Conservation (phyloP, 2,113 vertebrate genomes). For the Psephotus haematonotus region DNA sequence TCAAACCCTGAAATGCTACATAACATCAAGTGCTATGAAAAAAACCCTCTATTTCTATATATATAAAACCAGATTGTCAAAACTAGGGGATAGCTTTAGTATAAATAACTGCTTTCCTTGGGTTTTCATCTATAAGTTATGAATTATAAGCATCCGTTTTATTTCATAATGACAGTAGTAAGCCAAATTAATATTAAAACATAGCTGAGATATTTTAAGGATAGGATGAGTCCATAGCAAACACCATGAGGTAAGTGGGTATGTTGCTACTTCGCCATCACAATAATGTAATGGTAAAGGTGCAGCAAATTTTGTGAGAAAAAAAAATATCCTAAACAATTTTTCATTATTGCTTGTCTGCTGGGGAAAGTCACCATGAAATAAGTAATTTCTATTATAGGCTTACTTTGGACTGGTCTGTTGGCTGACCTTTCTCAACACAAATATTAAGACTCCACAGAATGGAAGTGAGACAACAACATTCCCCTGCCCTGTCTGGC, state of each 20-base stretch:
- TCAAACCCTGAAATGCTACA: neutral
- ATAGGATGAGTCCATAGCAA: neutral
- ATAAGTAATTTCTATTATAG: neutral
- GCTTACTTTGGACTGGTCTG: neutral
- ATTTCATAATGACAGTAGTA: neutral
- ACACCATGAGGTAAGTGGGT: neutral
- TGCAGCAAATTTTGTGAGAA: neutral
- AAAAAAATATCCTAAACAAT: neutral
- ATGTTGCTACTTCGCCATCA: neutral
- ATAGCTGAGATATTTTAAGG: neutral
- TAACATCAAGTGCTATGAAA: neutral
- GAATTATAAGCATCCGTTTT: neutral
- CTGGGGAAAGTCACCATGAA: neutral
- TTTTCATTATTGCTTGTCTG: neutral
- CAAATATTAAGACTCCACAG: neutral
- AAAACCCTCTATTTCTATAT: neutral
- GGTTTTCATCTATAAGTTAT: neutral
- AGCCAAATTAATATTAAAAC: neutral
- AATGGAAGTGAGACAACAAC: neutral
- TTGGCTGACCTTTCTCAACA: neutral
- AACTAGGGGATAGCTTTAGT: neutral
- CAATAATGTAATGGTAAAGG: neutral
- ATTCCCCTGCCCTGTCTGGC: neutral
- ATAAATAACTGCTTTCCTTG: neutral
- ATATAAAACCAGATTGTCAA: neutral